Evolutionary conservation across 2,797 vertebrate genomes (phyloP), one percentile per base, ranked within the genome.

Genomic region (Novumbra hubbsi): DNA sequence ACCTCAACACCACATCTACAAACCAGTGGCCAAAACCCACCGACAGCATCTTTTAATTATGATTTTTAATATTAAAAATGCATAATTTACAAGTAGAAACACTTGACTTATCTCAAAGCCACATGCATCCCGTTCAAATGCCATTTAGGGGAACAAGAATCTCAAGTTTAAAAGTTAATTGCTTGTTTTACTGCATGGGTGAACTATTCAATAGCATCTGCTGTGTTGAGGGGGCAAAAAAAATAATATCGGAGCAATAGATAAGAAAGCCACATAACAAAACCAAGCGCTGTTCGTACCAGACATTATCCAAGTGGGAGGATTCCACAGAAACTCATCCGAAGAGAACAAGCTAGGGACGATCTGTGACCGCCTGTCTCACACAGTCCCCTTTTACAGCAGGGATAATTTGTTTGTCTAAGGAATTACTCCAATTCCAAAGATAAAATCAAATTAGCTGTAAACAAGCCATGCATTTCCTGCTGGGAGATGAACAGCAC

Each of bases 381-480:
- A 8, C 27, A 27, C 27, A 2, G 9, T 27, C 63, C 30, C 28
- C 15, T 19, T 2, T 16, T 30, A 16, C 24, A 7, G 11, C 27
- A 38, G 67, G 7, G 28, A 48, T 68, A 60, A 30, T 74, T 62
- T 73, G 79, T 76, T 81, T 75, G 72, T 67, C 41, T 52, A 70
- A 79, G 75, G 30, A 74, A 71, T 73, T 38, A 77, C 60, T 62
- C 24, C 3, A 62, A 71, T 73, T 66, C 71, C 73, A n/a, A 3
- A n/a, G 55, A 55, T n/a, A 19, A 78, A 81, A 73, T 81, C 63
- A 34, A 34, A 62, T 78, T 72, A 75, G 14, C 24, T 28, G 27
- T 32, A 14, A 5, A 62, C 65, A 1, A 55, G 12, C 17, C 24
- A 57, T 55, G n/a, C 55, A 68, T 8, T 48, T 30, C 4, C 65